phyloP scores from a whole-genome alignment of 2,888 invertebrate genomes.

The Criorhina ranunculi region DNA sequence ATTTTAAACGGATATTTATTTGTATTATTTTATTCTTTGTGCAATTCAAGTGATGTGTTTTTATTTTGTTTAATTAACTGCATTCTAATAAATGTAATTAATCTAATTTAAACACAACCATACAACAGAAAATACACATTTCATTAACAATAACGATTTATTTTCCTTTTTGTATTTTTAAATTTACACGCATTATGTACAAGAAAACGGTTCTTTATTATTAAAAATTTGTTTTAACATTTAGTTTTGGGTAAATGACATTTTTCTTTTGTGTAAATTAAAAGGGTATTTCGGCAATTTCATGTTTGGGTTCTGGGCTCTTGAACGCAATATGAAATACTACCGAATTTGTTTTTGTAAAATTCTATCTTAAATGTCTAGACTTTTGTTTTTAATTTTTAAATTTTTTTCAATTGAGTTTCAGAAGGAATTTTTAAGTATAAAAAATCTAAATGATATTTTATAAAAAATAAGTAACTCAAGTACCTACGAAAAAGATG shows the following conservation, averaged over 20 bases:
- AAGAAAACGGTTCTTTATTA: background rate
- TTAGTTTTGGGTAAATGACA: background rate
- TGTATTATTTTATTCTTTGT: conserved; percentile 21
- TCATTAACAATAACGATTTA: conserved; percentile 33
- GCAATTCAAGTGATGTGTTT: conserved; percentile 39
- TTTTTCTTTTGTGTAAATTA: conserved; percentile 16
- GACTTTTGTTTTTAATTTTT: background rate
- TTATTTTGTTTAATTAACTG: background rate
- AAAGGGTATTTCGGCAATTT: conserved; percentile 62
- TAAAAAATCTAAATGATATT: background rate
- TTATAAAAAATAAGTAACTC: background rate
- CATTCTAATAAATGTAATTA: background rate
- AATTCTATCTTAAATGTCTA: background rate
- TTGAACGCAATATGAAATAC: conserved; percentile 78
- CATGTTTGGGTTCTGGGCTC: conserved; percentile 79
- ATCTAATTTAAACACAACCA: conserved; percentile 46
- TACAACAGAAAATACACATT: conserved; percentile 63
- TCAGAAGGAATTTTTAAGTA: conserved; percentile 73
- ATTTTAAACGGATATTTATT: conserved; percentile 32
- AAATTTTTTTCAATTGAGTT: conserved; percentile 61
- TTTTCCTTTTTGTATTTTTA: background rate
- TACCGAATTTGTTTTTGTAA: conserved; percentile 47
- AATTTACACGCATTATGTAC: conserved; percentile 22
- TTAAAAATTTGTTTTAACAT: conserved; percentile 9
- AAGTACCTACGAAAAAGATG: background rate